phyloP scores from a whole-genome alignment of 1,140 invertebrate genomes.

The Drosophila santomea region DNA sequence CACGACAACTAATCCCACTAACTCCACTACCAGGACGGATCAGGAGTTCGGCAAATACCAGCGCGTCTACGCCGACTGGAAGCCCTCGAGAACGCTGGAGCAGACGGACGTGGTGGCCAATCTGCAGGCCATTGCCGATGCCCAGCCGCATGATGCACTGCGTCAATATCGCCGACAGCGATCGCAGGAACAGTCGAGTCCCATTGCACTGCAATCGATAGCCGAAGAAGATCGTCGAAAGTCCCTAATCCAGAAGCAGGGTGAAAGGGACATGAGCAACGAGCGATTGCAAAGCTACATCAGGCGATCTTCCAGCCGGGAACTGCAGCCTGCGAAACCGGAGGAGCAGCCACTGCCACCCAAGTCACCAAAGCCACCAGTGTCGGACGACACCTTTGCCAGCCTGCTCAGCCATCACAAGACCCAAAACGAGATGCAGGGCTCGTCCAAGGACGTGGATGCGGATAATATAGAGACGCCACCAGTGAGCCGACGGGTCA shows the following conservation, averaged over 20 bases:
- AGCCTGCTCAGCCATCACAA: constrained; percentile 64
- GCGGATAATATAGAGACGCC: constrained; percentile 96
- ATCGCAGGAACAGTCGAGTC: constrained; percentile 66
- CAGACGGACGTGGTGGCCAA: constrained; percentile 93
- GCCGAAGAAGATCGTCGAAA: constrained; percentile 86
- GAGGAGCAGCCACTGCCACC: constrained; percentile 20
- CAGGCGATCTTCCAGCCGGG: constrained; percentile 85
- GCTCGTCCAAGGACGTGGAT: constrained; percentile 91
- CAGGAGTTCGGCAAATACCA: constrained; percentile 85
- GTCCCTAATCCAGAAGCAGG: constrained; percentile 81
- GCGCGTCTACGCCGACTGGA: constrained; percentile 91
- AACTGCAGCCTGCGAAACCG: constrained; percentile 18
- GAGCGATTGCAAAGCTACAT: constrained; percentile 87
- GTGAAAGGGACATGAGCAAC: constrained; percentile 82
- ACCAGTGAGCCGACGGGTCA: constrained; percentile 89
- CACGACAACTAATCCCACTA: constrained; percentile 69
- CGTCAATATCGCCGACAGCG: constrained; percentile 76
- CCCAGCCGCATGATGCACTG: constrained; percentile 86
- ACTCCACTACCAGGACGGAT: constrained; percentile 29
- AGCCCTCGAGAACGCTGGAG: constrained; percentile 90
- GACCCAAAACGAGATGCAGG: constrained; percentile 85
- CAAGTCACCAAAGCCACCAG: constrained; percentile 42
- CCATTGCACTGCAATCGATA: constrained; percentile 85
- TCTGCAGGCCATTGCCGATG: constrained; percentile 92
- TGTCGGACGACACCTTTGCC: constrained; percentile 62